A percentile compares a stretch with the other conserved stretches of the same genome.
Conservation (phyloP, 2,797 vertebrate genomes). For the Poeciliopsis infans region DNA sequence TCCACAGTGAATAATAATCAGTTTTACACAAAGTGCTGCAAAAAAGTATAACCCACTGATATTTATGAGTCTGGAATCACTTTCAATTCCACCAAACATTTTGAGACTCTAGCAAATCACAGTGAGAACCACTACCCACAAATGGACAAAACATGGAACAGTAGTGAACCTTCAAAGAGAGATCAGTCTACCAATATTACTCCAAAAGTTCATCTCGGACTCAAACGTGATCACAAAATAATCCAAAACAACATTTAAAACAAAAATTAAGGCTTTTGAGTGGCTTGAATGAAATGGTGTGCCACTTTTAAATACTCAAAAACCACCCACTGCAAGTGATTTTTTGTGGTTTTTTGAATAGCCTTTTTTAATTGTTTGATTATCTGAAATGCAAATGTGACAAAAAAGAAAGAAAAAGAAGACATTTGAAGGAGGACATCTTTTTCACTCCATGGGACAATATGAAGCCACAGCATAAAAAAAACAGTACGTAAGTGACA, state of each 20-base stretch:
- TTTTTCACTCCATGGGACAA: neutral
- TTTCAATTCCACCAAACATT: neutral
- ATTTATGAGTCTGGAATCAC: neutral
- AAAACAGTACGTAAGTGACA: neutral
- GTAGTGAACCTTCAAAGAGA: neutral
- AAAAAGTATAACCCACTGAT: neutral
- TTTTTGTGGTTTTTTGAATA: neutral
- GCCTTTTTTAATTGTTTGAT: neutral
- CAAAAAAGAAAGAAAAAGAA: neutral
- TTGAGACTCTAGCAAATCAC: neutral
- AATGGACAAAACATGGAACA: neutral
- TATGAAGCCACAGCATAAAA: constrained; percentile 12
- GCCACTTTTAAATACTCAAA: neutral
- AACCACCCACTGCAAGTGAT: neutral
- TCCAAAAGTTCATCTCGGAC: neutral
- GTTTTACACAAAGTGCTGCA: neutral
- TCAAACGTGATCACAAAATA: neutral
- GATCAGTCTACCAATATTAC: neutral
- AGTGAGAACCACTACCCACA: neutral
- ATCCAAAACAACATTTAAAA: neutral
- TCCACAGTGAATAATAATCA: constrained; percentile 44
- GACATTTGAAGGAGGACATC: neutral
- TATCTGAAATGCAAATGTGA: neutral
- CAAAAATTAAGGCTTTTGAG: neutral
- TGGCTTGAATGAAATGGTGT: neutral